Evolutionary conservation across 2,888 invertebrate species (phyloP).

Genomic region (Trissonchulus sp.): DNA sequence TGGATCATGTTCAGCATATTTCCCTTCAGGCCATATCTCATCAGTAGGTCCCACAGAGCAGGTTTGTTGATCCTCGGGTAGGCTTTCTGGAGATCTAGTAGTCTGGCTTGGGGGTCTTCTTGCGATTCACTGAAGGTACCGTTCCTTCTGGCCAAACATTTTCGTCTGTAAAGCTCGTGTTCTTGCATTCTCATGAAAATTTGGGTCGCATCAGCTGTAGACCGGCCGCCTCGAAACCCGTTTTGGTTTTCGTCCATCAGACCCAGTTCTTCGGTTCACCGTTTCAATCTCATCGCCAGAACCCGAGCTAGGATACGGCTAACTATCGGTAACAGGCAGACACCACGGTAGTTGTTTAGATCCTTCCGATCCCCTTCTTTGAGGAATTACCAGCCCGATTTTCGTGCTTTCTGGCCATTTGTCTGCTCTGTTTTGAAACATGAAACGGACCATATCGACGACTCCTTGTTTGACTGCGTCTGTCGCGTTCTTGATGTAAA

Average conservation of each 20-base stretch:
- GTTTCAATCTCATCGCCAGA: conserved; percentile 15
- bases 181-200: conserved; percentile 15
- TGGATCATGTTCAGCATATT: conserved; percentile 10
- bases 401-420: conserved; percentile 21
- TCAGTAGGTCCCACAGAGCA: conserved; percentile 8
- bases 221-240: conserved; percentile 19
- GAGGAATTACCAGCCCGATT: conserved; percentile 15
- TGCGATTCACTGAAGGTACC: not conserved
- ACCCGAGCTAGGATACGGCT: conserved; percentile 18
- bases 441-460: conserved; percentile 15
- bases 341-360: not conserved
- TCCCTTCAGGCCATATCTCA: conserved; percentile 20
- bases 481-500: conserved; percentile 4
- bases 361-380: not conserved
- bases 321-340: too few species aligned
- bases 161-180: conserved; percentile 5
- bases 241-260: too few species aligned
- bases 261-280: conserved; percentile 3
- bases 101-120: conserved; percentile 8
- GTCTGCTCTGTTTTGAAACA: too few species aligned
- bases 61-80: conserved; percentile 19
- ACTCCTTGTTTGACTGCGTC: conserved; percentile 8
- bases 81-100: conserved; percentile 22
- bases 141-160: not conserved
- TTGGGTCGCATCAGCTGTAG: conserved; percentile 17